phyloP scores from a whole-genome alignment of 2,797 vertebrate genomes.

The Bovichtus diacanthus region DNA sequence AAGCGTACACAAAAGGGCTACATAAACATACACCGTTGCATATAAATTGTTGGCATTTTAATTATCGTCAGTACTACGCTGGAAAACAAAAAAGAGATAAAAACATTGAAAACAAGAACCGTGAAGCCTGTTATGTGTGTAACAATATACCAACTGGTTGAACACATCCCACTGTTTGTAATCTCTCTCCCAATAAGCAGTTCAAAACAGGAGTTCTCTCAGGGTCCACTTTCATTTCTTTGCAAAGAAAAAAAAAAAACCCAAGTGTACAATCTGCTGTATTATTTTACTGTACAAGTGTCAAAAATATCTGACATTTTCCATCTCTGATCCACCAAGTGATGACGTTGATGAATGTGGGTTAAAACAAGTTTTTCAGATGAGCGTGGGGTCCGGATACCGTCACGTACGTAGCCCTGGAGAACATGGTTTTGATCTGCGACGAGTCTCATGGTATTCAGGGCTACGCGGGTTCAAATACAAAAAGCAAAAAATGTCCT shows the following conservation, averaged over 20 bases:
- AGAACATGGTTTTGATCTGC: conserved; percentile 22
- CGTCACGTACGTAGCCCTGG: conserved; percentile 17
- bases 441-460: conserved; percentile 36
- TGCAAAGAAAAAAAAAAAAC: conserved; percentile 48
- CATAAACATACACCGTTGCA: conserved; percentile 71
- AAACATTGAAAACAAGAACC: conserved; percentile 46
- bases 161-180: conserved; percentile 63
- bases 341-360: conserved; percentile 17
- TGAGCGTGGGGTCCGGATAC: conserved; percentile 13
- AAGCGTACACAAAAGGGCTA: conserved; percentile 63
- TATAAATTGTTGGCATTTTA: conserved; percentile 83
- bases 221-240: conserved; percentile 37
- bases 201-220: conserved; percentile 20
- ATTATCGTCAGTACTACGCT: conserved; percentile 71
- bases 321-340: conserved; percentile 15
- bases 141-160: conserved; percentile 58
- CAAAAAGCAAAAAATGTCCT: conserved; percentile 43
- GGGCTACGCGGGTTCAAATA: conserved; percentile 52
- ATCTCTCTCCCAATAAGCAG: conserved; percentile 44
- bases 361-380: conserved; percentile 3
- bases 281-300: conserved; percentile 60
- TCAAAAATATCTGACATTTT: conserved; percentile 53
- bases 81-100: conserved; percentile 20
- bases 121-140: conserved; percentile 46
- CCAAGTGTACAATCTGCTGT: conserved; percentile 55